Evolutionary conservation across 2,797 vertebrate genomes (phyloP), one percentile per base, ranked within the genome.

Genomic region (Nannoperca australis): DNA sequence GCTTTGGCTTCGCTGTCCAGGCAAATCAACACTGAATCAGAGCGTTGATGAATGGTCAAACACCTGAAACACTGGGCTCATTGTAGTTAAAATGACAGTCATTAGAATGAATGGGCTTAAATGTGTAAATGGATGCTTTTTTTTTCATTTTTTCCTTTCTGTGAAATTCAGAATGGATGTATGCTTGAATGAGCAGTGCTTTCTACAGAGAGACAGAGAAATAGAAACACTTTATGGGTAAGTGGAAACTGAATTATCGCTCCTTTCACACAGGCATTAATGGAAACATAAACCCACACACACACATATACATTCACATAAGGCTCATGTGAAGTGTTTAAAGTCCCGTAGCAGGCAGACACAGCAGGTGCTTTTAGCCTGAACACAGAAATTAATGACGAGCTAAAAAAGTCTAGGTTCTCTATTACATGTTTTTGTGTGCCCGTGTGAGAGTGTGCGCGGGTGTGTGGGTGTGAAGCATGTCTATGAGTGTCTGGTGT

Each of bases 31-130:
- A 87, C 36, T 89, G 88, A 91, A 89, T 86, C 81, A 49, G 79
- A 85, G 78, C 67, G 70, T 88, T 84, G 88, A 93, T 87, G 83
- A 89, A 93, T 91, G 86, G 85, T 81, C 63, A 89, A 90, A 92
- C 89, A 93, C 91, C 89, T 94, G 85, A 90, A 93, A 91, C 89
- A 90, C 83, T 86, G 79, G 85, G 74, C 83, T 92, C 84, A 90
- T 93, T 91, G 92, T 84, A 81, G 86, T 84, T 87, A 80, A 86
- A 90, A 87, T 90, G 92, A 91, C 88, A 91, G 59, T 88, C 82
- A 82, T 88, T 89, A 84, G 81, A 91, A 92, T 67, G 45, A 85
- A 91, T 89, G 70, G 65, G 63, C 56, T 66, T 63, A 66, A 86
- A 89, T 83, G 76, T 83, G 36, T 55, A 83, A 91, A 90, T 86